Evolutionary conservation across 2,888 invertebrate species (phyloP).

Genomic region (Andrena minutula): DNA sequence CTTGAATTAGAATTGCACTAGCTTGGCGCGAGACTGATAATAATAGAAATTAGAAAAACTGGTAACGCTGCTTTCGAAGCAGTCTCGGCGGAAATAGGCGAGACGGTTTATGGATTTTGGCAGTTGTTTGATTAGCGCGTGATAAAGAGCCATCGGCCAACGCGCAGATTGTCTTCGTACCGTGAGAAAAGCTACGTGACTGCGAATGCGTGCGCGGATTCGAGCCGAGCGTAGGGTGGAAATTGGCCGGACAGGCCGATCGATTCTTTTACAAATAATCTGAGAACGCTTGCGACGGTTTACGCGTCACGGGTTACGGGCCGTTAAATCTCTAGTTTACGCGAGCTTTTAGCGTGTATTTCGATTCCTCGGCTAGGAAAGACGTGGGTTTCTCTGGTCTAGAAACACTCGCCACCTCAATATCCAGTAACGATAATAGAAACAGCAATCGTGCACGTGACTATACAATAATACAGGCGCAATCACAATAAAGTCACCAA

Average conservation of each 20-base stretch:
- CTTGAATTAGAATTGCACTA: not conserved
- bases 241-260: conserved; percentile 9
- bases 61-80: conserved; percentile 1
- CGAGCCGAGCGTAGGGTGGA: not conserved
- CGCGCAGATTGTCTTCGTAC: not conserved
- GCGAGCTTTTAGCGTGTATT: conserved; percentile 31
- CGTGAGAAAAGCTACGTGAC: conserved; percentile 14
- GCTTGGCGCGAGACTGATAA: not conserved
- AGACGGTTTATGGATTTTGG: conserved; percentile 28
- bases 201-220: not conserved
- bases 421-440: too few relatives aligned
- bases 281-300: conserved; percentile 36
- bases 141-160: conserved; percentile 43
- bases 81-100: conserved; percentile 25
- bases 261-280: conserved; percentile 50
- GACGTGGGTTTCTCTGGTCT: not conserved
- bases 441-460: too few relatives aligned
- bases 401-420: too few relatives aligned
- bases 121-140: not conserved
- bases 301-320: conserved; percentile 20
- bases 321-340: conserved; percentile 51
- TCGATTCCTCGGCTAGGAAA: conserved; percentile 34
- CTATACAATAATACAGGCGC: too few relatives aligned
- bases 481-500: too few relatives aligned
- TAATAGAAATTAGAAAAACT: not conserved